These are phyloP conservation scores for Drosophila takahashii DNA, from an alignment of 1,140 invertebrate species.

Conservation along the genomic window DNA sequence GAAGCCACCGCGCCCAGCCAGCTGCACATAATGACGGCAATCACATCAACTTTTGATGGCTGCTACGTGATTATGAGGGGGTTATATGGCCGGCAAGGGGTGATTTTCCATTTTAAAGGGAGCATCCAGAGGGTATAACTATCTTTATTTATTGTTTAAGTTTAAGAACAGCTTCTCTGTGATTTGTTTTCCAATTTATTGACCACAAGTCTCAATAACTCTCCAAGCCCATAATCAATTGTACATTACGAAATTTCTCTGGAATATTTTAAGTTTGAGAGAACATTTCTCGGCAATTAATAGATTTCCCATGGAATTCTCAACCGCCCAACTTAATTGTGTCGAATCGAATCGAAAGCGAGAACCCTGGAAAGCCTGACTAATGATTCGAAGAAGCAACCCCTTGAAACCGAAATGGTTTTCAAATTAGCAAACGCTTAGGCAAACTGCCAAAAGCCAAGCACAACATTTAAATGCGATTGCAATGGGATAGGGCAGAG, in stretches of 20 bases:
- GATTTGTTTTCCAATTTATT: background rate
- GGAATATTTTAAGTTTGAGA: conserved; percentile 6
- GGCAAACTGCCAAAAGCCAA: conserved; percentile 44
- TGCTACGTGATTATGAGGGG: conserved; percentile 33
- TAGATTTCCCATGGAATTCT: conserved; percentile 1
- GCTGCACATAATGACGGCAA: conserved; percentile 60
- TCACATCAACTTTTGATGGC: conserved; percentile 41
- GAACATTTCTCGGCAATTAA: conserved; percentile 23
- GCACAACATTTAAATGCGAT: conserved; percentile 45
- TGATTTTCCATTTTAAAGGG: conserved; percentile 1
- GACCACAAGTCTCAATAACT: background rate
- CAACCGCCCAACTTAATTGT: no score
- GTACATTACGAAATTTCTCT: conserved; percentile 9
- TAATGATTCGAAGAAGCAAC: conserved; percentile 26
- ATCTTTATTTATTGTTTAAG: no score
- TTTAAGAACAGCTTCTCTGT: no score
- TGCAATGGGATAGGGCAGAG: conserved; percentile 2
- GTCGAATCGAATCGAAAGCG: conserved; percentile 2
- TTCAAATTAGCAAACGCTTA: conserved; percentile 60
- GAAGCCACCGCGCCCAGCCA: conserved; percentile 28
- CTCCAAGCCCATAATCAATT: conserved; percentile 1
- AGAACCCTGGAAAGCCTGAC: conserved; percentile 23
- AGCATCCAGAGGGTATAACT: background rate
- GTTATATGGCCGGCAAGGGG: conserved; percentile 9
- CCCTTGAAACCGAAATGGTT: conserved; percentile 43